A percentile compares a stretch with the other conserved stretches of the same genome.
Evolutionary conservation across 2,797 vertebrate species (phyloP).

Genomic region (Odontamblyopus lacepedii): DNA sequence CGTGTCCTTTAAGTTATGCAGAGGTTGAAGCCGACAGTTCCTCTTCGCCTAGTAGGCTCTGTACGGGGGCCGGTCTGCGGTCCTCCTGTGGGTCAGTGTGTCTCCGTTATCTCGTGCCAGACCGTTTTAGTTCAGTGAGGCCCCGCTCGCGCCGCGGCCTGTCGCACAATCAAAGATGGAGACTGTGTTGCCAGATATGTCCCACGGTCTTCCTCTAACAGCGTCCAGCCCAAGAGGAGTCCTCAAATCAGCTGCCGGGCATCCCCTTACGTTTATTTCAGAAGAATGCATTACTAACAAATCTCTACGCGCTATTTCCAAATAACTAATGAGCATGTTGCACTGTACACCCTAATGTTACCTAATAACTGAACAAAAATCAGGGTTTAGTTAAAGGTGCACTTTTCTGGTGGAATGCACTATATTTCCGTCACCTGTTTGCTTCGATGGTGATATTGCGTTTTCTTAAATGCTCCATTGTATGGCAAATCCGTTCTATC

Average conservation of each 20-base stretch:
- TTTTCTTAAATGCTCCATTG: too few relatives aligned
- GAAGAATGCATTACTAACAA: background rate
- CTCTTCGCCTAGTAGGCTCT: slow-evolving; percentile 29
- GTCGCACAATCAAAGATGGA: slow-evolving; percentile 86
- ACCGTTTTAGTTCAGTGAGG: slow-evolving; percentile 74
- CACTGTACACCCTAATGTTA: background rate
- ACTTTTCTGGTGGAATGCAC: too few relatives aligned
- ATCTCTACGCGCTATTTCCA: background rate
- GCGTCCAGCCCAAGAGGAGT: background rate
- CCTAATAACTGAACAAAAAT: too few relatives aligned
- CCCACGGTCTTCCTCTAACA: slow-evolving; percentile 27
- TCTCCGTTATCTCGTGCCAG: slow-evolving; percentile 66
- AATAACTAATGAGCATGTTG: background rate
- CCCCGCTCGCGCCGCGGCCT: slow-evolving; percentile 83
- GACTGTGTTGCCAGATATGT: slow-evolving; percentile 68
- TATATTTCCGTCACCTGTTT: background rate
- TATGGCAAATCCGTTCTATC: background rate
- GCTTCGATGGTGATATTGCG: too few relatives aligned
- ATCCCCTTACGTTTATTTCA: background rate
- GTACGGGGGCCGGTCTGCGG: slow-evolving; percentile 40
- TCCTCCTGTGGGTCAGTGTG: slow-evolving; percentile 37
- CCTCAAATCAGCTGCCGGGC: background rate
- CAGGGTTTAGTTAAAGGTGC: too few relatives aligned
- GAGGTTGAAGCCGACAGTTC: slow-evolving; percentile 21
- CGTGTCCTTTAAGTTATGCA: background rate